Conservation (phyloP, 2,113 vertebrate genomes). For the Rhinogobius similis region DNA sequence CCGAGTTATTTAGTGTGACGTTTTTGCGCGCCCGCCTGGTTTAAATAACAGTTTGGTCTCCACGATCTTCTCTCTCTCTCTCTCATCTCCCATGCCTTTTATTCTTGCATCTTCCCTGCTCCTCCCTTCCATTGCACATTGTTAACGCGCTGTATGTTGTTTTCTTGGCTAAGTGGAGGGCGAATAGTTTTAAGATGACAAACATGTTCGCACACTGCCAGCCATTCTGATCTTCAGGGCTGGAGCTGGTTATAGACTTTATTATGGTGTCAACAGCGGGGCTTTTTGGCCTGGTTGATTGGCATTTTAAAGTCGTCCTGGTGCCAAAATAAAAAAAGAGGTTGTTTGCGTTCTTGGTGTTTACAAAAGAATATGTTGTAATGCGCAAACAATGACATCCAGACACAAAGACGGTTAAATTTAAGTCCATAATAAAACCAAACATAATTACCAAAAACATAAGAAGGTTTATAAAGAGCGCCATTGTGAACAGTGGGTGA, state of each 20-base stretch:
- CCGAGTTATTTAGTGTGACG: slow-evolving; percentile 80
- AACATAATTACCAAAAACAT: slow-evolving; percentile 6
- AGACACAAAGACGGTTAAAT: slow-evolving; percentile 19
- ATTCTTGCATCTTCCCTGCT: slow-evolving; percentile 50
- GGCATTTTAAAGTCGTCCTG: slow-evolving; percentile 40
- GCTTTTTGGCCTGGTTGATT: slow-evolving; percentile 36
- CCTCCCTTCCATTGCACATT: slow-evolving; percentile 56
- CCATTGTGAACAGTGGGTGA: slow-evolving; percentile 1
- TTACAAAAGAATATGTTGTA: slow-evolving; percentile 28
- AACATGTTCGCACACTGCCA: slow-evolving; percentile 88
- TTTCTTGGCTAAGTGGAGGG: slow-evolving; percentile 86
- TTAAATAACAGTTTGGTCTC: slow-evolving; percentile 79
- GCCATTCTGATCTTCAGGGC: slow-evolving; percentile 84
- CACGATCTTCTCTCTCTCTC: slow-evolving; percentile 59
- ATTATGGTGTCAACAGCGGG: slow-evolving; percentile 37
- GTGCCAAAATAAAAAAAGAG: slow-evolving; percentile 14
- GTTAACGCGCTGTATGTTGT: slow-evolving; percentile 82
- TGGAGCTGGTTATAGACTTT: slow-evolving; percentile 68
- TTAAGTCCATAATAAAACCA: not conserved
- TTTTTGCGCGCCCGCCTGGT: slow-evolving; percentile 72
- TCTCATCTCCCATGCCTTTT: slow-evolving; percentile 26
- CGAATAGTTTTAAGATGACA: slow-evolving; percentile 96
- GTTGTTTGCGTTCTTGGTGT: slow-evolving; percentile 34
- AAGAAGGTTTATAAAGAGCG: not conserved
- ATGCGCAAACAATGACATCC: slow-evolving; percentile 15